phyloP scores from a whole-genome alignment of 2,888 invertebrate species.

The Hemistola chrysoprasaria region DNA sequence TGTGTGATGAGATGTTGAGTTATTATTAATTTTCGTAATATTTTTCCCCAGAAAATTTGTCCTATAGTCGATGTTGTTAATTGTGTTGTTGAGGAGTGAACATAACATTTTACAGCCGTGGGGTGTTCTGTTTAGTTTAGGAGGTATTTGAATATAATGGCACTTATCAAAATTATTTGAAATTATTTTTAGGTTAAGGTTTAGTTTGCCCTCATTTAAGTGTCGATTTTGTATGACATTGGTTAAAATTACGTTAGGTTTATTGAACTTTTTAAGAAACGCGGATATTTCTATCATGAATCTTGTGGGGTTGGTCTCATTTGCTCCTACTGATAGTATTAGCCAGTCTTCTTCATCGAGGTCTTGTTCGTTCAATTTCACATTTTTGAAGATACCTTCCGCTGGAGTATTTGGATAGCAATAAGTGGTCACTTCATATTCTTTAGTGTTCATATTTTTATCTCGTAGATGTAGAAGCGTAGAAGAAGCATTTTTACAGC shows the following conservation, averaged over 20 bases:
- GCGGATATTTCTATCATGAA: background rate
- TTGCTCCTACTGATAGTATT: background rate
- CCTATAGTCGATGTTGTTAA: background rate
- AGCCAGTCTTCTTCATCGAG: background rate
- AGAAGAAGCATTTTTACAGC: background rate
- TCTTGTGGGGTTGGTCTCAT: constrained; percentile 1
- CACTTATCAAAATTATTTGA: background rate
- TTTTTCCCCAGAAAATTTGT: background rate
- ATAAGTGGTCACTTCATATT: background rate
- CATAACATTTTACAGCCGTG: background rate
- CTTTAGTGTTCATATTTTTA: background rate
- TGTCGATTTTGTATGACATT: background rate
- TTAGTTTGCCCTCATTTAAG: constrained; percentile 4
- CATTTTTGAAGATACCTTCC: background rate
- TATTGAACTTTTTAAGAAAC: background rate
- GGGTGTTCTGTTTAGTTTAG: background rate
- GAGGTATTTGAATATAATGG: background rate
- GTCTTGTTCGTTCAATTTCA: background rate
- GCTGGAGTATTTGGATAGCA: background rate
- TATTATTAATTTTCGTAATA: background rate
- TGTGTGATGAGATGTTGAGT: no score
- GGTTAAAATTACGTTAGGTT: background rate
- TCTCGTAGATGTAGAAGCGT: background rate
- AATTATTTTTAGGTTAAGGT: background rate
- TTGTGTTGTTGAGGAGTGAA: background rate